Evolutionary conservation across 2,113 vertebrate species (phyloP), one percentile per base, ranked within the genome.

Genomic region (Corapipo altera): DNA sequence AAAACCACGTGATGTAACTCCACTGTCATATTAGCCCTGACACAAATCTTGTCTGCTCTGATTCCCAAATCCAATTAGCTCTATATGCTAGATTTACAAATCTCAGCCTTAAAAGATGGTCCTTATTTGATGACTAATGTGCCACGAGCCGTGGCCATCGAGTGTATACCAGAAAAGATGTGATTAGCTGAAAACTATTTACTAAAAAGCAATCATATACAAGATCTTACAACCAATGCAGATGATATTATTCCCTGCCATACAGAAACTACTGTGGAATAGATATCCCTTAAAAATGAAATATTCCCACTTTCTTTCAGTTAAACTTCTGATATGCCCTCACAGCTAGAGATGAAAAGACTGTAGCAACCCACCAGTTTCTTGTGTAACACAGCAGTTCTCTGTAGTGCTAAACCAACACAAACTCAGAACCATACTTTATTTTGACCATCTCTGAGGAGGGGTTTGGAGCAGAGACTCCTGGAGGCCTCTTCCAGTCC

Each of bases 1-100:
- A 97, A 96, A 97, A 86, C 94, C 49, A 85, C 49, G 93, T 71
- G 30, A 89, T 72, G 83, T 82, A 91, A 96, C 89, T 96, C 88
- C 49, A 35, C n/a, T 70, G 58, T 33, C 44, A 81, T 11, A 59
- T 23, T 24, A 94, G 37, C 74, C 48, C 69, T 74, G 76, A 61
- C 90, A 96, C 33, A 85, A 81, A 86, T 54, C 67, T 62, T 33
- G 59, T 67, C 72, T 90, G 78, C 43, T 80, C 91, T 61, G 65
- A 32, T 75, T 91, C 33, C 51, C 59, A 67, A 92, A 88, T 80
- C 64, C 75, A 89, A 59, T 91, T 78, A 94, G 46, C 41, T 79
- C 80, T 75, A 22, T 65, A 58, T 49, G 48, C 5, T 61, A 64
- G 23, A 94, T 70, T 81, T 93, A 86, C 61, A 88, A 88, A 79